Evolutionary conservation across 2,888 invertebrate species (phyloP), one percentile per base, ranked within the genome.

Genomic region (Muschampia plurimacula): DNA sequence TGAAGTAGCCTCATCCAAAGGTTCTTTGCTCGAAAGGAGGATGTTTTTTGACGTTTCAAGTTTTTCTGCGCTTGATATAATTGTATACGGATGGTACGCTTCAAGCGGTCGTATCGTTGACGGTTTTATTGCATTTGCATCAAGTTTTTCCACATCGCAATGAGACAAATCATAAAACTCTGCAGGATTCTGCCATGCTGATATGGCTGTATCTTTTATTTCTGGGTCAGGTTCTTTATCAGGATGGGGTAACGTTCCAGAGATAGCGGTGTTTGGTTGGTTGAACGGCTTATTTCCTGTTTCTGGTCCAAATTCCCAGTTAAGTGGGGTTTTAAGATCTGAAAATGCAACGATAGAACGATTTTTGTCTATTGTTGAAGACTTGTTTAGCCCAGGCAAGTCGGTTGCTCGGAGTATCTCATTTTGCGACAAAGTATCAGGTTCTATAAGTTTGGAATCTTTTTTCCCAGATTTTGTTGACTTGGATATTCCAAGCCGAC

Each of bases 171-270:
- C 72, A 64, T 73, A 77, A 60, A 74, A 78, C 72, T 78, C 78
- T 9, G 66, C 72, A n/a, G 78, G 80, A 32, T 76, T 72, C 72
- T 80, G 79, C 13, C 74, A 72, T 5, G 79, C 74, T 2, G 79
- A 78, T 72, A 79, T 77, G 0, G 79, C 76, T n/a, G 77, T 75
- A 12, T 60, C 15, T 72, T 69, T 32, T 13, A 60, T 2, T 69
- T 64, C 64, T 55, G 22, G 44, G 13, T 65, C 44, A 15, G n/a
- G 8, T 55, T n/a, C 7, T 9, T 10, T 12, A 28, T 22, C 57
- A 28, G 9, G 49, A 41, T 57, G 57, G 28, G 70, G 67, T 28
- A 46, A 67, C 5, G 75, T 74, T 15, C 71, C 66, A 44, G 79
- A 78, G 59, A 75, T 77, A 5, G 77, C 70, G 4, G 78, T 77